Evolutionary conservation across 2,888 invertebrate species (phyloP).

Genomic region (Agrochola lota): DNA sequence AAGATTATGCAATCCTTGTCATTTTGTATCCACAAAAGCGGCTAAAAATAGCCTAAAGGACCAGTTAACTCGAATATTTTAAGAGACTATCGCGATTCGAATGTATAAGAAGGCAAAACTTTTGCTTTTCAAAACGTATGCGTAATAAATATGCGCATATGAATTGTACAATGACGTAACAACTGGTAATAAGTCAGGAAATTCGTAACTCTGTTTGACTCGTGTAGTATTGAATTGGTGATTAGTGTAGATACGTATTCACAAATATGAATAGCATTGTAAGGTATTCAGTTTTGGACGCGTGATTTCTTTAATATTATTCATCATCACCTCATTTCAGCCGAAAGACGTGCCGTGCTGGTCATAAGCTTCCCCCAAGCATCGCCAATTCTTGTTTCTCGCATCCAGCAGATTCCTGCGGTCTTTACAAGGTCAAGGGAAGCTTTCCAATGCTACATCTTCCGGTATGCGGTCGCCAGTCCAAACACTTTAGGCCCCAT

Average conservation of each 20-base stretch:
- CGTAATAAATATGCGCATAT: conserved; percentile 63
- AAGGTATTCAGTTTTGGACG: not conserved
- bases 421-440: not conserved
- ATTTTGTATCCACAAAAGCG: conserved; percentile 27
- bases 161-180: conserved; percentile 50
- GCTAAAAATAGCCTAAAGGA: conserved; percentile 60
- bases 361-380: not conserved
- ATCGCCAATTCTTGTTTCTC: not conserved
- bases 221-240: conserved; percentile 15
- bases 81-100: conserved; percentile 54
- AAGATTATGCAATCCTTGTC: conserved; percentile 34
- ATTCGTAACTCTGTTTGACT: conserved; percentile 23
- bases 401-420: not conserved
- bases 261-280: not conserved
- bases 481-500: no score
- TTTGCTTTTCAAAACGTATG: conserved; percentile 58
- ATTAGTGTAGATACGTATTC: not conserved
- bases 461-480: not conserved
- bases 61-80: conserved; percentile 59
- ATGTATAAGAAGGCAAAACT: conserved; percentile 42
- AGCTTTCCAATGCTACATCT: not conserved
- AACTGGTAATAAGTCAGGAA: conserved; percentile 8
- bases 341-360: not conserved
- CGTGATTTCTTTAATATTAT: not conserved
- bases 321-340: not conserved